Base-by-base conservation (phyloP, 1,140 invertebrate genomes). In the Pectinophora gossypiella region DNA sequence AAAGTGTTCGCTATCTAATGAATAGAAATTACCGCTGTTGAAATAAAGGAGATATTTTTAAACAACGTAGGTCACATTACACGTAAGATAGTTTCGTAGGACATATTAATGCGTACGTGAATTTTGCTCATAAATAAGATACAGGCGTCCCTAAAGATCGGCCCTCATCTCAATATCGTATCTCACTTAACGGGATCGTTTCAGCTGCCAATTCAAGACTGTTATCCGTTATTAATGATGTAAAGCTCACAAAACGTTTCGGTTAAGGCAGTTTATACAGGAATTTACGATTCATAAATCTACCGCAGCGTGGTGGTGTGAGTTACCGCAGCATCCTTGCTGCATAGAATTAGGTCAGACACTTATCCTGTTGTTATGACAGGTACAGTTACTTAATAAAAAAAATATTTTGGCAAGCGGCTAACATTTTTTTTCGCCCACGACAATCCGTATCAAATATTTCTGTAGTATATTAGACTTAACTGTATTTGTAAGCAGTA, bases 211-310 rank as follows among this genome's bases (percentile, higher is more conserved):
- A 74, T 71, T 66, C 59, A 62, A 59, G 51, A 57, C 55, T 60
- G 61, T 74, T 67, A 78, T 63, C 55, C 65, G 66, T 67, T 72
- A 75, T 74, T 71, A 70, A 72, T 68, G 69, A 68, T 61, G 64
- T 64, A 67, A 61, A 60, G 40, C 43, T 51, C 63, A 61, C 56
- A 58, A 66, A 65, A 71, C 59, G 54, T 48, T 55, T 56, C 53
- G 38, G 63, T n/a, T n/a, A n/a, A 61, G 57, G 53, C 63, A 54
- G 52, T 64, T 72, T 62, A 69, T 65, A 59, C 51, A 35, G 61
- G n/a, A n/a, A 58, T 66, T 77, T 76, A 76, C 54, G 71, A 69
- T 60, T 65, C 61, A 64, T 73, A 68, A 76, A 75, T 58, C 48
- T 55, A 54, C 58, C 59, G 53, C 59, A 32, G 27, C 1, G 7